Percentiles rank a stretch among this genome's conserved stretches.
phyloP scores from a whole-genome alignment of 1,140 invertebrate species.

The Prorops nasuta region DNA sequence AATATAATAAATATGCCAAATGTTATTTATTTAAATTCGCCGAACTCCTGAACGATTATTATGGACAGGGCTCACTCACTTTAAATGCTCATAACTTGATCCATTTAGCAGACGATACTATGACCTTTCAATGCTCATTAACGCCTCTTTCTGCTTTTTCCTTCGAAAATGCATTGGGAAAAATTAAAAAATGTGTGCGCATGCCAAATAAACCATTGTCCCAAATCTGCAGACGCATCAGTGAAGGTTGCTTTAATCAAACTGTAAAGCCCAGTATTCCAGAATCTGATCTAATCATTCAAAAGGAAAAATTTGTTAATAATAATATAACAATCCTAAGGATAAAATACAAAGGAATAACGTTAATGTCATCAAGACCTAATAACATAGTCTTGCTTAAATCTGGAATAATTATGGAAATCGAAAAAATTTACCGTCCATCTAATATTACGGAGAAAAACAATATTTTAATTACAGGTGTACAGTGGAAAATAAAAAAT shows the following conservation, averaged over 20 bases:
- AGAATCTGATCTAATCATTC: background rate
- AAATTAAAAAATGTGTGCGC: background rate
- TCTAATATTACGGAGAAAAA: too few species aligned
- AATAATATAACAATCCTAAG: slow-evolving; percentile 1
- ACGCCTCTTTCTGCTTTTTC: background rate
- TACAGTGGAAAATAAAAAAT: too few species aligned
- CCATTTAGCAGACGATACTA: slow-evolving; percentile 10
- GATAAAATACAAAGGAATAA: background rate
- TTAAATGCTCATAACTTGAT: slow-evolving; percentile 9
- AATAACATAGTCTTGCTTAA: slow-evolving; percentile 5
- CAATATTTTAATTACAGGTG: too few species aligned
- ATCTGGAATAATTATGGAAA: background rate
- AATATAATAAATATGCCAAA: too few species aligned
- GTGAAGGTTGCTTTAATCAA: too few species aligned
- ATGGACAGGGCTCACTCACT: too few species aligned
- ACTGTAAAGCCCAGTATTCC: background rate
- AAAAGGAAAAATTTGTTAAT: background rate
- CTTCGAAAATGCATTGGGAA: slow-evolving; percentile 3
- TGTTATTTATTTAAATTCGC: too few species aligned
- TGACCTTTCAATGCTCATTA: background rate
- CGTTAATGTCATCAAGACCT: background rate
- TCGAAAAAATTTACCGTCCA: background rate
- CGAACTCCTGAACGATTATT: too few species aligned
- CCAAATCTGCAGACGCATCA: background rate
- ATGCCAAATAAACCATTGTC: background rate